Conservation (phyloP, 2,113 vertebrate species). For the Salvelinus fontinalis region DNA sequence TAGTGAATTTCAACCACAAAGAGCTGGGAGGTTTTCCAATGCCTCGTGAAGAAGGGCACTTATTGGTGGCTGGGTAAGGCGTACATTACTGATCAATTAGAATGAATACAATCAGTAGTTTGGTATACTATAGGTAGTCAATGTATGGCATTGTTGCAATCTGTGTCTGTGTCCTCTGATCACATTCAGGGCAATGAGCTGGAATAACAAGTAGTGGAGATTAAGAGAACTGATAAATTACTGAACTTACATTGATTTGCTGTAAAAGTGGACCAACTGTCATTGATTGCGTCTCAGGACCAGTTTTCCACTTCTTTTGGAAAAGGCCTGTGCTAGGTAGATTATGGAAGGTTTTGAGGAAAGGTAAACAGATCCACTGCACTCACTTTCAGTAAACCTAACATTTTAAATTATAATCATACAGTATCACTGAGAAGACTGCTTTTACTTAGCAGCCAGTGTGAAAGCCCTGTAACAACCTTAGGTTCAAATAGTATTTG, state of each 20-base stretch:
- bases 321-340: background rate
- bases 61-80: too few relatives aligned
- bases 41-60: too few relatives aligned
- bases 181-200: background rate
- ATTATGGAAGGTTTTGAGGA: too few relatives aligned
- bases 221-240: slow-evolving; percentile 9
- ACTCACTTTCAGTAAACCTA: too few relatives aligned
- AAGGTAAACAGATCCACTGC: too few relatives aligned
- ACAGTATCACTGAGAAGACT: too few relatives aligned
- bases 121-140: background rate
- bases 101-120: background rate
- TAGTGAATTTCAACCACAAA: too few relatives aligned
- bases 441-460: too few relatives aligned
- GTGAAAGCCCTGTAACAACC: too few relatives aligned
- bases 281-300: slow-evolving; percentile 9
- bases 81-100: background rate
- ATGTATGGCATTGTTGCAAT: background rate
- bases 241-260: slow-evolving; percentile 20
- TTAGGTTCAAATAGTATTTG: too few relatives aligned
- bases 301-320: slow-evolving; percentile 12
- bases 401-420: too few relatives aligned
- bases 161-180: slow-evolving; percentile 6
- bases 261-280: slow-evolving; percentile 9
- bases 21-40: too few relatives aligned
- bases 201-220: slow-evolving; percentile 18